Evolutionary conservation across 2,888 invertebrate species (phyloP).

Genomic region (Cenopis cana): DNA sequence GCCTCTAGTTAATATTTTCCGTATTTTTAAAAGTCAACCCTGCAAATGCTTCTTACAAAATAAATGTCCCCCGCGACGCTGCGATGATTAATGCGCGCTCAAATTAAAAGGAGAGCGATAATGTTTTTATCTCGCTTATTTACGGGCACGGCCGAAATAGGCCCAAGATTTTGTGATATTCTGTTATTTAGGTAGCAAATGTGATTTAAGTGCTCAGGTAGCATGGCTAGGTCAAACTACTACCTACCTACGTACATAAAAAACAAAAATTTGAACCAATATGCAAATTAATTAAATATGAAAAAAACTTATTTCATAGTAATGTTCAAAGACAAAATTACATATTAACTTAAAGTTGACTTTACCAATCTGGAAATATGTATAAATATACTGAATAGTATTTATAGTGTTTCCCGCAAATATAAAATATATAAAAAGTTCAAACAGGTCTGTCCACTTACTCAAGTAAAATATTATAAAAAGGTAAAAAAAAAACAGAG

Average conservation of each 20-base stretch:
- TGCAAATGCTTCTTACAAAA: conserved; percentile 56
- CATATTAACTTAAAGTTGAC: too few species aligned
- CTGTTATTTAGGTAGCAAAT: background rate
- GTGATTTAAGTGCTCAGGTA: background rate
- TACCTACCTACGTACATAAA: background rate
- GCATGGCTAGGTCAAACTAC: background rate
- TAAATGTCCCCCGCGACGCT: conserved; percentile 61
- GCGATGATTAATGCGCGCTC: conserved; percentile 77
- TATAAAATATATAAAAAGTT: background rate
- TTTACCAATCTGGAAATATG: too few species aligned
- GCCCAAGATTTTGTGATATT: conserved; percentile 43
- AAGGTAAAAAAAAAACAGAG: background rate
- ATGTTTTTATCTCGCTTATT: conserved; percentile 78
- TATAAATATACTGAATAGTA: too few species aligned
- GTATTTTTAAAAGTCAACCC: conserved; percentile 60
- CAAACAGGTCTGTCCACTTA: background rate
- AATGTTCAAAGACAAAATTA: too few species aligned
- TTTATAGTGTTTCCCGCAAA: background rate
- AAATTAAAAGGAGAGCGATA: conserved; percentile 82
- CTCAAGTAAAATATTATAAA: background rate
- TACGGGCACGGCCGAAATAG: conserved; percentile 59
- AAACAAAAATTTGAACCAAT: background rate
- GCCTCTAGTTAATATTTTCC: conserved; percentile 27
- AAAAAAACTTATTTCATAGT: background rate
- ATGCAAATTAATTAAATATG: background rate